These are phyloP conservation scores for Cheilosia soror DNA, from an alignment of 2,888 invertebrate genomes.

Conservation along the genomic window DNA sequence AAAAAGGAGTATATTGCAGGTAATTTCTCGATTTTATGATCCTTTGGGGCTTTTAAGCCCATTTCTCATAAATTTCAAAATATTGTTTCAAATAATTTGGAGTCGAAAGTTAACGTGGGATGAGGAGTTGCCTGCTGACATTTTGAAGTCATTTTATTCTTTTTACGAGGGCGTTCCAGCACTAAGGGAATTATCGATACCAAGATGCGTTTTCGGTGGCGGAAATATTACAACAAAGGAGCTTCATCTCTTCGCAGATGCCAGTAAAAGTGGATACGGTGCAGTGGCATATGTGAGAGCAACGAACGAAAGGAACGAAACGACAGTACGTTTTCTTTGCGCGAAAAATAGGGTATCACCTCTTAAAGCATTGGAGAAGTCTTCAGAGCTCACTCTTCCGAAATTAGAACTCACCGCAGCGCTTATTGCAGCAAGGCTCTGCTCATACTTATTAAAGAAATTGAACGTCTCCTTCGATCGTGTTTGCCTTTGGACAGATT, in stretches of 20 bases:
- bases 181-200: not conserved
- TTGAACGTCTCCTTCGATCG: not conserved
- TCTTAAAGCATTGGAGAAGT: not conserved
- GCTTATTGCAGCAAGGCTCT: not conserved
- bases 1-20: no score
- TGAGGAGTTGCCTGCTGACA: not conserved
- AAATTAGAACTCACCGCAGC: no score
- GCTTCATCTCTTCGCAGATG: constrained; percentile 18
- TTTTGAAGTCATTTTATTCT: not conserved
- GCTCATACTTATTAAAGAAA: constrained; percentile 15
- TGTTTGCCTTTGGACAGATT: constrained; percentile 8
- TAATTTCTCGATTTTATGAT: no score
- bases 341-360: constrained; percentile 1
- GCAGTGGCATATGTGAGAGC: no score
- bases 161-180: not conserved
- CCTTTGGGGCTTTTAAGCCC: no score
- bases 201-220: constrained; percentile 7
- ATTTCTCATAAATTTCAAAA: no score
- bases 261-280: not conserved
- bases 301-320: no score
- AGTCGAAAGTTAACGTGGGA: no score
- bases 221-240: not conserved
- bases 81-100: no score
- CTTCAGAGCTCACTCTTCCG: not conserved
- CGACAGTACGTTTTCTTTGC: not conserved